These are phyloP conservation scores for Channallabes apus DNA, from an alignment of 2,797 vertebrate genomes.

Conservation along the genomic window DNA sequence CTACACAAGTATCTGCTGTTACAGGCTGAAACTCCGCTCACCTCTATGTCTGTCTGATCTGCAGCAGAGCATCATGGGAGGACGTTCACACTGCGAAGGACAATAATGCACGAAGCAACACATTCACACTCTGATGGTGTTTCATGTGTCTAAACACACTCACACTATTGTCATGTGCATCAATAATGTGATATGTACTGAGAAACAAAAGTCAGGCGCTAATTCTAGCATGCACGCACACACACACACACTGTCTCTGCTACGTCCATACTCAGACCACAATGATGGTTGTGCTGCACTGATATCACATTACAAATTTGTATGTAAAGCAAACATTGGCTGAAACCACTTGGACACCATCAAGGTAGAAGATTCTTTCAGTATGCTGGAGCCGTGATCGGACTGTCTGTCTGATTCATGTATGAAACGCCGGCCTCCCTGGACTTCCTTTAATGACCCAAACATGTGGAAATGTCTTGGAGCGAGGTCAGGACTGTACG, in stretches of 20 bases:
- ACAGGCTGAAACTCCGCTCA: neutral
- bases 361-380: too few relatives aligned
- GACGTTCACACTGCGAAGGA: neutral
- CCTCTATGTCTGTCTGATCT: neutral
- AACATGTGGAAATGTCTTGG: too few relatives aligned
- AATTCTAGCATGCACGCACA: neutral
- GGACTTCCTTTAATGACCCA: too few relatives aligned
- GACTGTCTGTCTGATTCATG: too few relatives aligned
- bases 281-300: neutral
- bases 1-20: slow-evolving; percentile 50
- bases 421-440: too few relatives aligned
- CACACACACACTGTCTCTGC: neutral
- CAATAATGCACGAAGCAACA: neutral
- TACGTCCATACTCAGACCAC: neutral
- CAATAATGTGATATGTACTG: neutral
- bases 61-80: slow-evolving; percentile 8
- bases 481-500: too few relatives aligned
- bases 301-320: neutral
- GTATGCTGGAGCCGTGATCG: too few relatives aligned
- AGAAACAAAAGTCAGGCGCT: neutral
- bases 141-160: neutral
- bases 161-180: neutral
- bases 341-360: too few relatives aligned
- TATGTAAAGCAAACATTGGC: neutral
- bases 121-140: neutral